A percentile compares a stretch with the other conserved stretches of the same genome.
Conservation (phyloP, 2,797 vertebrate species). For the Arrhamphus sclerolepis region DNA sequence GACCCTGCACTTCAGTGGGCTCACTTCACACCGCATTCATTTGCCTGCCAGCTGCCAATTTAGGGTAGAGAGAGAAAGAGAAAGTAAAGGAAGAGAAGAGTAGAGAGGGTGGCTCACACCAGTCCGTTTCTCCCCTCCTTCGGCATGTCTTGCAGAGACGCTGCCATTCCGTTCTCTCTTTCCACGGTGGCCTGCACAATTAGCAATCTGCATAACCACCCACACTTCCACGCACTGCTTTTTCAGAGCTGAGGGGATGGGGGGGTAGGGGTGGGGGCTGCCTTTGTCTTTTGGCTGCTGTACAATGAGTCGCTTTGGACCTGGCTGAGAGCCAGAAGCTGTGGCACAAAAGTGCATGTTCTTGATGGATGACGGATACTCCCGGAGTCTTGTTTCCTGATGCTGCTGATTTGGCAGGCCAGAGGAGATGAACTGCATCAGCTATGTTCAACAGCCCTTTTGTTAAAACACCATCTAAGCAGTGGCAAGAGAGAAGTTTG, state of each 20-base stretch:
- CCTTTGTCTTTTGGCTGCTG: slow-evolving; percentile 79
- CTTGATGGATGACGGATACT: slow-evolving; percentile 64
- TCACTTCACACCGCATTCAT: slow-evolving; percentile 94
- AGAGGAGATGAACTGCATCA: slow-evolving; percentile 49
- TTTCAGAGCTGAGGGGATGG: slow-evolving; percentile 43
- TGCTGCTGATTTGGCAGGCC: slow-evolving; percentile 59
- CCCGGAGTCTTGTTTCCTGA: slow-evolving; percentile 57
- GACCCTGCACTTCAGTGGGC: slow-evolving; percentile 88
- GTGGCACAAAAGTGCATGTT: slow-evolving; percentile 60
- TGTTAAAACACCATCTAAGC: slow-evolving; percentile 46
- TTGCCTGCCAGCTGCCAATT: slow-evolving; percentile 94
- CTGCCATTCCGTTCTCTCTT: slow-evolving; percentile 69
- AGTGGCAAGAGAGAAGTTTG: slow-evolving; percentile 42
- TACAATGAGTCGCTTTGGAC: slow-evolving; percentile 68
- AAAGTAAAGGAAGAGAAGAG: slow-evolving; percentile 52
- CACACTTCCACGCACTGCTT: slow-evolving; percentile 71
- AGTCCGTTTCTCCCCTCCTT: slow-evolving; percentile 71
- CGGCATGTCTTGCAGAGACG: slow-evolving; percentile 74
- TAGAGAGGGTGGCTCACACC: slow-evolving; percentile 72
- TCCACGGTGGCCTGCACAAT: slow-evolving; percentile 77
- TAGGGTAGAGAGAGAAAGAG: slow-evolving; percentile 74
- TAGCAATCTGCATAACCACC: slow-evolving; percentile 79
- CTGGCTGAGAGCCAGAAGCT: slow-evolving; percentile 65
- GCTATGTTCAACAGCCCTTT: slow-evolving; percentile 27
- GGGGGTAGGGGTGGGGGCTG: slow-evolving; percentile 36